Evolutionary conservation across 2,113 vertebrate genomes (phyloP).

Genomic region (Sphaerodactylus townsendi): DNA sequence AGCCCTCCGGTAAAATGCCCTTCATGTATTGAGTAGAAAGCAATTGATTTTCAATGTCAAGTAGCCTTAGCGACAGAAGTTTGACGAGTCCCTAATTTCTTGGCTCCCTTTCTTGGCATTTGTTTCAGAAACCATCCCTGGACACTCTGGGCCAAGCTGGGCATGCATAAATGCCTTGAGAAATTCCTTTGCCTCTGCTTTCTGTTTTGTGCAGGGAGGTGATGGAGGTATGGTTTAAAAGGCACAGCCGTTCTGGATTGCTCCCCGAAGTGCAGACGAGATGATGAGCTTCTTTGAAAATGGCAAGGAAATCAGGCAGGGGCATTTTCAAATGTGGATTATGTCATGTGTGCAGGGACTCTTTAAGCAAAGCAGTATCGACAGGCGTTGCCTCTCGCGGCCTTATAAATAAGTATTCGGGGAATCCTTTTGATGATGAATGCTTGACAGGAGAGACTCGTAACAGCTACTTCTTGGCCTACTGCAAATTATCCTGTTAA

Average conservation of each 20-base stretch:
- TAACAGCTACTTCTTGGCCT: slow-evolving; percentile 61
- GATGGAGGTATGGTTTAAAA: slow-evolving; percentile 25
- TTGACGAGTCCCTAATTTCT: too few species aligned
- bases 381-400: slow-evolving; percentile 47
- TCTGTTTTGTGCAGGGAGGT: background rate
- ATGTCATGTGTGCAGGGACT: slow-evolving; percentile 58
- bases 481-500: slow-evolving; percentile 65
- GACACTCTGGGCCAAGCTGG: background rate
- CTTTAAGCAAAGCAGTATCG: slow-evolving; percentile 61
- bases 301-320: slow-evolving; percentile 23
- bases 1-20: too few species aligned
- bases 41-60: too few species aligned
- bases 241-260: background rate
- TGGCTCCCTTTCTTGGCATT: background rate
- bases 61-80: too few species aligned
- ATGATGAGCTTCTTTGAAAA: slow-evolving; percentile 8
- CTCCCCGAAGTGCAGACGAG: background rate
- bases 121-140: background rate
- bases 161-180: background rate
- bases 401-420: slow-evolving; percentile 63
- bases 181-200: background rate
- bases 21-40: too few species aligned
- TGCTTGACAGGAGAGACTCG: slow-evolving; percentile 50
- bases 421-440: slow-evolving; percentile 62
- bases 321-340: slow-evolving; percentile 42